Evolutionary conservation across 2,888 invertebrate species (phyloP).

Genomic region (Amphiduros pacificus): DNA sequence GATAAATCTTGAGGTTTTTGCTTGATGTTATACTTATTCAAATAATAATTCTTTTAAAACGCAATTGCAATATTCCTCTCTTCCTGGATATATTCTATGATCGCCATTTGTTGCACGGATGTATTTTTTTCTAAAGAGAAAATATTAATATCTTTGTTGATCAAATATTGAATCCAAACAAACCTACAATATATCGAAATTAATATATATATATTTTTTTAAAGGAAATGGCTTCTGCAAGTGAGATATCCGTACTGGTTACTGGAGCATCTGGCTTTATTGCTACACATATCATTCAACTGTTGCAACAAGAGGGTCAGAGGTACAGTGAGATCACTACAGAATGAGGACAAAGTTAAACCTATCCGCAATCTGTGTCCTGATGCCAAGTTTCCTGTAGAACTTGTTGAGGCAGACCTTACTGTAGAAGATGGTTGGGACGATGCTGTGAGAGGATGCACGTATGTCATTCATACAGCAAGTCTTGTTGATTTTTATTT

Average conservation of each 20-base stretch:
- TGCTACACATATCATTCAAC: slow-evolving; percentile 61
- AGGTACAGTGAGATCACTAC: slow-evolving; percentile 8
- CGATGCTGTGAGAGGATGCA: slow-evolving; percentile 57
- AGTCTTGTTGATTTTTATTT: slow-evolving; percentile 56
- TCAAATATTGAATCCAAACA: no score
- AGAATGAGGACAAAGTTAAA: slow-evolving; percentile 36
- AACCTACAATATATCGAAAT: no score
- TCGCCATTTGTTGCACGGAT: no score
- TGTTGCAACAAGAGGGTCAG: slow-evolving; percentile 54
- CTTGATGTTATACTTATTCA: no score
- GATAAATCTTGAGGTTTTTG: no score
- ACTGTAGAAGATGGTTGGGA: slow-evolving; percentile 4
- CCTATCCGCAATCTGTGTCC: slow-evolving; percentile 52
- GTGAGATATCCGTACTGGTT: slow-evolving; percentile 61
- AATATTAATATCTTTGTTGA: no score
- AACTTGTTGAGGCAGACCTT: slow-evolving; percentile 12
- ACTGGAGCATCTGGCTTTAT: slow-evolving; percentile 64
- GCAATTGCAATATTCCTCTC: no score
- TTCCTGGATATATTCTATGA: no score
- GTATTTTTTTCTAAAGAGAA: no score
- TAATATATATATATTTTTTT: no score
- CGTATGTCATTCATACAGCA: slow-evolving; percentile 60
- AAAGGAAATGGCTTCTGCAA: no score
- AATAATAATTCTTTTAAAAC: no score
- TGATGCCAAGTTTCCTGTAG: slow-evolving; percentile 39